These are phyloP conservation scores for Vulpes lagopus DNA, from an alignment of 2,113 vertebrate species.

Conservation along the genomic window DNA sequence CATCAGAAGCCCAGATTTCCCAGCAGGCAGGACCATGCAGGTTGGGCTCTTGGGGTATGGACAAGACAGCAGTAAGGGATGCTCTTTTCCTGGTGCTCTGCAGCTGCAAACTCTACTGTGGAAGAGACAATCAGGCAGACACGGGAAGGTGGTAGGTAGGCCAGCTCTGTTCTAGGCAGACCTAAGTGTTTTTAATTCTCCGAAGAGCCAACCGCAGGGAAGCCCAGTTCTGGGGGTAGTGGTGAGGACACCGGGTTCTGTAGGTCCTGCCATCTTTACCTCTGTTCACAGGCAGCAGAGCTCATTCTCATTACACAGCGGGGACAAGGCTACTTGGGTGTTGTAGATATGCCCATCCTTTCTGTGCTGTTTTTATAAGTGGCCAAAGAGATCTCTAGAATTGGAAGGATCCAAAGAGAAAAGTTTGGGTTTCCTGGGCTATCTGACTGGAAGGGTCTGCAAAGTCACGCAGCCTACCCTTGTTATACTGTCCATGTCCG, in stretches of 20 bases:
- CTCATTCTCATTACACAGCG: not conserved
- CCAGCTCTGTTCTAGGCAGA: not conserved
- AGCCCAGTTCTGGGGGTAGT: not conserved
- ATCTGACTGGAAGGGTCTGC: not conserved
- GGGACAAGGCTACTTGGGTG: not conserved
- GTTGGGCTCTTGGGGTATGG: not conserved
- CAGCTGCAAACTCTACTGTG: not conserved
- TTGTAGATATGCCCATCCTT: accelerated
- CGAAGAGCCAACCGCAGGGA: not conserved
- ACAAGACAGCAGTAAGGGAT: not conserved
- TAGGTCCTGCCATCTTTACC: not conserved
- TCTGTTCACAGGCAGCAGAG: not conserved
- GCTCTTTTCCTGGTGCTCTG: not conserved
- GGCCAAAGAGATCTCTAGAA: not conserved
- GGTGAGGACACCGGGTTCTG: not conserved
- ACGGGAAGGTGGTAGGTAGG: not conserved
- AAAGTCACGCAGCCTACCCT: not conserved
- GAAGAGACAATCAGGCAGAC: not conserved
- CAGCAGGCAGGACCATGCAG: not conserved
- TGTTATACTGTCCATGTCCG: accelerated
- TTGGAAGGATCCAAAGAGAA: not conserved
- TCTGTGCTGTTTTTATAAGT: accelerated
- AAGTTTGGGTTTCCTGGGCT: not conserved
- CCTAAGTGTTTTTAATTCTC: not conserved
- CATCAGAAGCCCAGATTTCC: not conserved